A percentile compares a stretch with the other conserved stretches of the same genome.
These are phyloP conservation scores for Isaurus tuberculatus DNA, from an alignment of 92 coral and sea anemone species.

Conservation along the genomic window DNA sequence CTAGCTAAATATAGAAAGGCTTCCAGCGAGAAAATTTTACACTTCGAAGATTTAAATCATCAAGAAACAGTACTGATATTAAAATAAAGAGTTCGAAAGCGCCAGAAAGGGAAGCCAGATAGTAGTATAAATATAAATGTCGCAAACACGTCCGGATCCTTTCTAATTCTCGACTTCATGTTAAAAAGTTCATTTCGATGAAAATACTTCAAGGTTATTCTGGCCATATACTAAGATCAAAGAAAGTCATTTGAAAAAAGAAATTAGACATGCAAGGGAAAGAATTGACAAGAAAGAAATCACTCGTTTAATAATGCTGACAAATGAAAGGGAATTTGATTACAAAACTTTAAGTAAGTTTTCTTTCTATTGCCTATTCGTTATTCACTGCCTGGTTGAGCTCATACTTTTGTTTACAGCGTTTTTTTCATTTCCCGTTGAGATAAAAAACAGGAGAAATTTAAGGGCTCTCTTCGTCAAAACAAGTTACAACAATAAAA, in stretches of 20 bases:
- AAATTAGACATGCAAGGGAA: slow-evolving; percentile 20
- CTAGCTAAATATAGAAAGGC: slow-evolving; percentile 3
- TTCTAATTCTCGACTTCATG: neutral
- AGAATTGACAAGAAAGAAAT: slow-evolving; percentile 5
- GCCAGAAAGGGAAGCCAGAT: neutral
- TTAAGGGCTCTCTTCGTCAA: slow-evolving; percentile 42
- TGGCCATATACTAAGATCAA: slow-evolving; percentile 12
- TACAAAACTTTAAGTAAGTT: neutral
- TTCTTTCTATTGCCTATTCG: neutral
- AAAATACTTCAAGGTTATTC: neutral
- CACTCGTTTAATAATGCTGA: neutral
- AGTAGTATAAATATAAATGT: neutral
- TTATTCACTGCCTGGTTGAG: neutral
- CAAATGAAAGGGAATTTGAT: slow-evolving; percentile 1
- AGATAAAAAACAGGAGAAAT: slow-evolving; percentile 48
- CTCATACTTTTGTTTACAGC: slow-evolving; percentile 6
- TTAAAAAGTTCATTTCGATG: neutral
- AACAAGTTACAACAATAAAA: slow-evolving; percentile 19
- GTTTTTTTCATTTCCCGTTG: slow-evolving; percentile 45
- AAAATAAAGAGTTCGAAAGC: neutral
- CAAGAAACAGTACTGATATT: neutral
- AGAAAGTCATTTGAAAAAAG: slow-evolving; percentile 36
- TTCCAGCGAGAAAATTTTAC: neutral
- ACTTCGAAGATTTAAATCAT: neutral
- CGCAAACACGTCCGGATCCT: neutral